phyloP scores from a whole-genome alignment of 2,888 invertebrate genomes.

The Parochlus steinenii region DNA sequence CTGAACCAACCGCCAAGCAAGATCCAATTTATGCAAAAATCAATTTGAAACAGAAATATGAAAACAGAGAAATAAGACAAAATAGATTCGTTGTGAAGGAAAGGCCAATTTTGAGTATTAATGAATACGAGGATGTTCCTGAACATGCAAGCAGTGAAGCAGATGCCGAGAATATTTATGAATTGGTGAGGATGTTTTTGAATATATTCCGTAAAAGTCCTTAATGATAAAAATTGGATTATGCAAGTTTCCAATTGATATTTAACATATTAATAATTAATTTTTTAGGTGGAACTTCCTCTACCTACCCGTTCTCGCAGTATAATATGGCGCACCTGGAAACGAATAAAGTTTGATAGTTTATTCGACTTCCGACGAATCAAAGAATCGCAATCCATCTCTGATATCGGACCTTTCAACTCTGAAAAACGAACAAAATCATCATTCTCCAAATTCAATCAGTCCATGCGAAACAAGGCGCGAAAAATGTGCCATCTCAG shows the following conservation, averaged over 20 bases:
- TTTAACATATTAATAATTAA: constrained; percentile 2
- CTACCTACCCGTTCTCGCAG: background rate
- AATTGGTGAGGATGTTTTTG: constrained; percentile 18
- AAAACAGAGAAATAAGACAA: constrained; percentile 16
- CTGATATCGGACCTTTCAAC: background rate
- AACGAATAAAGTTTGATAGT: constrained; percentile 8
- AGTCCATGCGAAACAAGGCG: constrained; percentile 10
- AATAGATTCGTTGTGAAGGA: constrained; percentile 11
- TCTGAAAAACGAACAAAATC: constrained; percentile 5
- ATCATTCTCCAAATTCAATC: constrained; percentile 8
- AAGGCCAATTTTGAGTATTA: constrained; percentile 17
- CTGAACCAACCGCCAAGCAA: background rate
- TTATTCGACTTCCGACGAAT: constrained; percentile 8
- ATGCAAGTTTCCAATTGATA: background rate
- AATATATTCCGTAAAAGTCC: background rate
- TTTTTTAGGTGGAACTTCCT: background rate
- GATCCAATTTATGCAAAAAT: constrained; percentile 23
- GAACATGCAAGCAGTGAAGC: constrained; percentile 15
- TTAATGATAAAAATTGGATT: background rate
- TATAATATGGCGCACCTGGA: constrained; percentile 9
- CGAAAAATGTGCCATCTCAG: constrained; percentile 5
- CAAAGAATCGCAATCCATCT: constrained; percentile 2
- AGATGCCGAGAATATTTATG: constrained; percentile 22
- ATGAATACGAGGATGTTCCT: constrained; percentile 8
- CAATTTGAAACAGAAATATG: constrained; percentile 23